Percentiles rank a stretch among this genome's conserved stretches.
Conservation (phyloP, 2,888 invertebrate genomes). For the Sphaerophoria taeniata region DNA sequence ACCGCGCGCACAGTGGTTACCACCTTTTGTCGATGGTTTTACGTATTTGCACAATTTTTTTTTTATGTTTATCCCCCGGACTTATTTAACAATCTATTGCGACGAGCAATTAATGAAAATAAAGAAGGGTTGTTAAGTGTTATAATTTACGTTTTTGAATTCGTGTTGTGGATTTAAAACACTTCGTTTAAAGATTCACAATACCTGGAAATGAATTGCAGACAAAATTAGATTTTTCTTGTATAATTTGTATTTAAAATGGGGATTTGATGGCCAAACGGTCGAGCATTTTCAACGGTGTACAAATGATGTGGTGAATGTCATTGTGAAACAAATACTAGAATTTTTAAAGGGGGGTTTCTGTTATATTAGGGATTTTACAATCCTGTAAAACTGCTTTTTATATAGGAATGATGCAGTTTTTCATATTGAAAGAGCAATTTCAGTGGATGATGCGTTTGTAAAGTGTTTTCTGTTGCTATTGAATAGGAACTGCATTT, state of each 20-base stretch:
- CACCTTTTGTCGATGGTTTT: constrained; percentile 45
- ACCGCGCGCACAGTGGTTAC: constrained; percentile 53
- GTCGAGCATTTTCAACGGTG: constrained; percentile 30
- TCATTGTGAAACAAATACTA: neutral
- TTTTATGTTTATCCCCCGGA: constrained; percentile 27
- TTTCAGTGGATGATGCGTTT: no score
- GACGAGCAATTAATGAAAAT: constrained; percentile 46
- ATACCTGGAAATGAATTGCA: constrained; percentile 47
- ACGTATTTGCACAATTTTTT: constrained; percentile 25
- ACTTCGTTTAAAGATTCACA: constrained; percentile 60
- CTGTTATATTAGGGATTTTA: no score
- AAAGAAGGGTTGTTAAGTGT: constrained; percentile 4
- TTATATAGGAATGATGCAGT: no score
- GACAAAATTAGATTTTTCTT: constrained; percentile 3
- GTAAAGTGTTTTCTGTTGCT: no score
- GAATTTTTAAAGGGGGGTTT: no score
- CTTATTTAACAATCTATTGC: constrained; percentile 63
- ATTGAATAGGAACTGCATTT: no score
- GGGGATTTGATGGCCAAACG: neutral
- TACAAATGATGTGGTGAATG: neutral
- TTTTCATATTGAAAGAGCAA: no score
- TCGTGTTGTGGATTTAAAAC: constrained; percentile 46
- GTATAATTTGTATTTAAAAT: neutral
- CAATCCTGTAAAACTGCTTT: neutral
- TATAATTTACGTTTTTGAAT: constrained; percentile 8